Evolutionary conservation across 2,797 vertebrate species (phyloP).

Genomic region (Hipposideros larvatus): DNA sequence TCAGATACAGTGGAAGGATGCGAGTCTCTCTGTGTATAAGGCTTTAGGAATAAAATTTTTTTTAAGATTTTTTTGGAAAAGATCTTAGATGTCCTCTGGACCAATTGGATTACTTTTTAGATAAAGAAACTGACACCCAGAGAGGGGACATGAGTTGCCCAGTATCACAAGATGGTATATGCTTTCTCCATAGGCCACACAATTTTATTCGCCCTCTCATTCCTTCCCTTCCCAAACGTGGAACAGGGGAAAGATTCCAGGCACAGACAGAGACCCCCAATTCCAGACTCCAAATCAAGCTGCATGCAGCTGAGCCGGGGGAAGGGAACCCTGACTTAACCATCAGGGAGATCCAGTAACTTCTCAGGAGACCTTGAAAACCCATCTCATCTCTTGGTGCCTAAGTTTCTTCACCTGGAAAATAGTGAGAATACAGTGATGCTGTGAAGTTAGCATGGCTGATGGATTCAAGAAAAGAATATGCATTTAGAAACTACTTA

Average conservation of each 20-base stretch:
- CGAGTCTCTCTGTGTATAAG: neutral
- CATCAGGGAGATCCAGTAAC: neutral
- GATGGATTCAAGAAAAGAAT: neutral
- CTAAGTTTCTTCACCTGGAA: neutral
- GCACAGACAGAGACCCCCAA: neutral
- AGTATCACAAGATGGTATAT: neutral
- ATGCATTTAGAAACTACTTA: slow-evolving; percentile 23
- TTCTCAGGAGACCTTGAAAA: neutral
- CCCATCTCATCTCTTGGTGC: neutral
- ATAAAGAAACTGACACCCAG: slow-evolving; percentile 8
- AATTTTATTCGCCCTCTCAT: neutral
- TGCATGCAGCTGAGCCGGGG: neutral
- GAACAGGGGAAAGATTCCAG: neutral
- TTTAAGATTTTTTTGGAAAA: neutral
- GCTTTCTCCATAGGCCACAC: neutral
- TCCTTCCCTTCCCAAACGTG: neutral
- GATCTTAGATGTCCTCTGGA: neutral
- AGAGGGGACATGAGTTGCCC: neutral
- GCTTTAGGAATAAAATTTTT: neutral
- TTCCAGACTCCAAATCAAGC: neutral
- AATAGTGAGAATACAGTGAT: neutral
- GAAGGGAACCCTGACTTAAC: neutral
- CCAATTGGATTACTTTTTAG: neutral
- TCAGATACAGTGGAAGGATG: neutral
- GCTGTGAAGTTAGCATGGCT: neutral